Evolutionary conservation across 1,140 invertebrate species (phyloP).

Genomic region (Euwallacea fornicatus): DNA sequence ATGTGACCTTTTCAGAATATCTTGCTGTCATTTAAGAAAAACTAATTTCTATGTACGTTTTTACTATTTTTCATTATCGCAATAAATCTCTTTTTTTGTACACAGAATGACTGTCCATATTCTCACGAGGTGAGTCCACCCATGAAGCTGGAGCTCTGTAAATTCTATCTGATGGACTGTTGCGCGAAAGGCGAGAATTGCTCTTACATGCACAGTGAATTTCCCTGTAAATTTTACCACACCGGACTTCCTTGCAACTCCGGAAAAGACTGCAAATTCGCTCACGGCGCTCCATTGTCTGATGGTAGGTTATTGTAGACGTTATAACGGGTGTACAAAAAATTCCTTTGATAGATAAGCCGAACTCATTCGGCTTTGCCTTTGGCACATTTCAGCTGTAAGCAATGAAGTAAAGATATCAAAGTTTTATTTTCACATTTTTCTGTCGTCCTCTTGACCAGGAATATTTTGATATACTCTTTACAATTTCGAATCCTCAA

Average conservation of each 20-base stretch:
- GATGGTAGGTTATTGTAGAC: constrained; percentile 53
- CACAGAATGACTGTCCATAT: constrained; percentile 77
- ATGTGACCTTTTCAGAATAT: no score
- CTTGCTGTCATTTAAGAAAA: not conserved
- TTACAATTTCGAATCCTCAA: no score
- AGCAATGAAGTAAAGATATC: no score
- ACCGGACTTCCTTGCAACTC: constrained; percentile 83
- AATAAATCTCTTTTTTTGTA: constrained; percentile 27
- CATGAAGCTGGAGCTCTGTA: constrained; percentile 92
- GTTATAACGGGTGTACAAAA: no score
- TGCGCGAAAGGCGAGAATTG: constrained; percentile 96
- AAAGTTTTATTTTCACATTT: no score
- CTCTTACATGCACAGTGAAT: constrained; percentile 95
- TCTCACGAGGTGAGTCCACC: constrained; percentile 82
- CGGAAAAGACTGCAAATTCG: constrained; percentile 89
- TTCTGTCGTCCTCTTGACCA: no score
- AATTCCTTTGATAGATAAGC: not conserved
- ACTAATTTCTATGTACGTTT: not conserved
- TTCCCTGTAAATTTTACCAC: constrained; percentile 97
- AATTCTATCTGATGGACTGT: constrained; percentile 94
- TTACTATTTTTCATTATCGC: not conserved
- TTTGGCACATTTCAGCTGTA: not conserved
- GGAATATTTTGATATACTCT: no score
- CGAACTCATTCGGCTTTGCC: not conserved
- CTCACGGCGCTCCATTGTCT: constrained; percentile 80